These are phyloP conservation scores for Ophioninae sp. DNA, from an alignment of 2,888 invertebrate genomes.

Conservation along the genomic window DNA sequence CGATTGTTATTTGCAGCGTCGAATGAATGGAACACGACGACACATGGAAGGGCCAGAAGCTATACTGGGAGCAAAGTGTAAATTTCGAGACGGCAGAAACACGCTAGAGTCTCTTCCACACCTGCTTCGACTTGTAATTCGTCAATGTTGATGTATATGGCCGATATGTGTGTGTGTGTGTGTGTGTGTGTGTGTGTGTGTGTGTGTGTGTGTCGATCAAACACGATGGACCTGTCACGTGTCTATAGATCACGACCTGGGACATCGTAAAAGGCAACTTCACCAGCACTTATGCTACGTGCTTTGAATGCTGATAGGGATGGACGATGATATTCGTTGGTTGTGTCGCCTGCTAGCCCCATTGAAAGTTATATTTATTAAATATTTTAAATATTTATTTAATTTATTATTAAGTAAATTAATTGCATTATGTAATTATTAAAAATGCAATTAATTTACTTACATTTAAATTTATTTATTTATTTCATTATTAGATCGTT, in stretches of 20 bases:
- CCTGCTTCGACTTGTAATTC: slow-evolving; percentile 29
- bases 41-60: background rate
- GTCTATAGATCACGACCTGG: slow-evolving; percentile 33
- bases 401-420: no score
- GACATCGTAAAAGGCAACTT: slow-evolving; percentile 45
- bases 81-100: slow-evolving; percentile 5
- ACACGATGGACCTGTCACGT: slow-evolving; percentile 41
- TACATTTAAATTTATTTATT: no score
- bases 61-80: background rate
- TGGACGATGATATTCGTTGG: slow-evolving; percentile 17
- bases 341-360: slow-evolving; percentile 15
- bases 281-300: slow-evolving; percentile 53
- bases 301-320: slow-evolving; percentile 51
- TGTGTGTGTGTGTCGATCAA: slow-evolving; percentile 4
- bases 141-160: background rate
- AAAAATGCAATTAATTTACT: no score
- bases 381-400: background rate
- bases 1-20: slow-evolving; percentile 50
- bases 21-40: slow-evolving; percentile 27
- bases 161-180: background rate
- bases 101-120: slow-evolving; percentile 2
- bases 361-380: slow-evolving; percentile 34
- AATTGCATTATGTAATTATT: no score
- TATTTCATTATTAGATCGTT: no score
- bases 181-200: background rate